Conservation (phyloP, 2,113 vertebrate genomes). For the Nibea albiflora region DNA sequence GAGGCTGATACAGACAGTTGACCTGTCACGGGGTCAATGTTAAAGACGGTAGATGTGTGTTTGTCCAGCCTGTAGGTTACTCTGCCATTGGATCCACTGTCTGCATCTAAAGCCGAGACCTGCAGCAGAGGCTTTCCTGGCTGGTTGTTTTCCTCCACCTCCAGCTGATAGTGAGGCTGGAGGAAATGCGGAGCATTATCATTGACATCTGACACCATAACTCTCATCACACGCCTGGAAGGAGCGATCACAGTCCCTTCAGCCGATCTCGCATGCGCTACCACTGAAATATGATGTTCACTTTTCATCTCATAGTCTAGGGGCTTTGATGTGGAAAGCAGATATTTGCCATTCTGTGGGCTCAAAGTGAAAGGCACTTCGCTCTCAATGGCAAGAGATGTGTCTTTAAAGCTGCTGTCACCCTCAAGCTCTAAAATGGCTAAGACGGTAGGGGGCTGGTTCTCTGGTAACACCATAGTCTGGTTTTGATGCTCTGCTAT, state of each 20-base stretch:
- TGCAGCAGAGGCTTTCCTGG: slow-evolving; percentile 67
- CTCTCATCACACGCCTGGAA: slow-evolving; percentile 66
- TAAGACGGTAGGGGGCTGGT: slow-evolving; percentile 80
- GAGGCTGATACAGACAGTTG: slow-evolving; percentile 69
- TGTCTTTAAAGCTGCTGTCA: slow-evolving; percentile 65
- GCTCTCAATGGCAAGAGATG: slow-evolving; percentile 77
- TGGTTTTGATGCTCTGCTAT: slow-evolving; percentile 81
- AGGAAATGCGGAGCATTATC: slow-evolving; percentile 82
- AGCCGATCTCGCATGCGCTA: slow-evolving; percentile 40
- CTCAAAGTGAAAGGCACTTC: slow-evolving; percentile 81
- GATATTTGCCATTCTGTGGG: slow-evolving; percentile 81
- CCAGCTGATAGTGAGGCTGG: slow-evolving; percentile 67
- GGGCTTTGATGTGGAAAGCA: slow-evolving; percentile 83
- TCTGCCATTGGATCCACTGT: slow-evolving; percentile 74
- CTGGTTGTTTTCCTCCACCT: slow-evolving; percentile 82
- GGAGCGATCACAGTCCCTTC: slow-evolving; percentile 32
- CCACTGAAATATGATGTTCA: slow-evolving; percentile 77
- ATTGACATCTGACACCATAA: slow-evolving; percentile 81
- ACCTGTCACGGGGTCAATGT: slow-evolving; percentile 73
- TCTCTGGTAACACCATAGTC: slow-evolving; percentile 82
- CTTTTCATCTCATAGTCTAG: slow-evolving; percentile 81
- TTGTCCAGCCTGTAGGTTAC: slow-evolving; percentile 77
- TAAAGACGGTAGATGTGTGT: slow-evolving; percentile 67
- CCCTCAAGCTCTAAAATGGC: slow-evolving; percentile 81
- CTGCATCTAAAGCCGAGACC: slow-evolving; percentile 79